Evolutionary conservation across 2,797 vertebrate genomes (phyloP).

Genomic region (Tarsius wallacei): DNA sequence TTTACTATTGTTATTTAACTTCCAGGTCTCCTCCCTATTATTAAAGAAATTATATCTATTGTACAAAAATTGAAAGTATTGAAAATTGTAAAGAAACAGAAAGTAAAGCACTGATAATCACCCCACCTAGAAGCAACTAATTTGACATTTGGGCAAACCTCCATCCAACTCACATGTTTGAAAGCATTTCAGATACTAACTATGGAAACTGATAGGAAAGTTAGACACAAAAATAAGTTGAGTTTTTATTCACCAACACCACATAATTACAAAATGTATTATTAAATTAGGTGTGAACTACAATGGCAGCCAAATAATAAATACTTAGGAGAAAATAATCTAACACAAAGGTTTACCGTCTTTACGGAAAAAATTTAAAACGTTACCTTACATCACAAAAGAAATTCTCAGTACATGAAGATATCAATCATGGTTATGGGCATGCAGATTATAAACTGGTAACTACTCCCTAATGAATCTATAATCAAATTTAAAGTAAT

Average conservation of each 20-base stretch:
- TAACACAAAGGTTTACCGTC: not conserved
- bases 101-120: not conserved
- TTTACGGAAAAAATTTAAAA: not conserved
- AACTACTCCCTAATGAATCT: not conserved
- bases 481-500: constrained; percentile 10
- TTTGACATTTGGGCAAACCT: not conserved
- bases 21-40: not conserved
- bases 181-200: constrained; percentile 44
- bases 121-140: not conserved
- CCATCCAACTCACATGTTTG: not conserved
- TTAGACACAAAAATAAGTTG: not conserved
- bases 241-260: not conserved
- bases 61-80: not conserved
- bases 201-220: not conserved
- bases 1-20: not conserved
- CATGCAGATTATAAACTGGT: not conserved
- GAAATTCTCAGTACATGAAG: not conserved
- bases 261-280: not conserved
- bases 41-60: not conserved
- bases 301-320: not conserved
- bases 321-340: not conserved
- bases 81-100: constrained; percentile 1
- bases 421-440: not conserved
- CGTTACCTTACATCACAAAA: not conserved
- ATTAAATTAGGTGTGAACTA: not conserved